Base-by-base conservation (phyloP, 2,888 invertebrate species). In the Mechanitis mazaeus region DNA sequence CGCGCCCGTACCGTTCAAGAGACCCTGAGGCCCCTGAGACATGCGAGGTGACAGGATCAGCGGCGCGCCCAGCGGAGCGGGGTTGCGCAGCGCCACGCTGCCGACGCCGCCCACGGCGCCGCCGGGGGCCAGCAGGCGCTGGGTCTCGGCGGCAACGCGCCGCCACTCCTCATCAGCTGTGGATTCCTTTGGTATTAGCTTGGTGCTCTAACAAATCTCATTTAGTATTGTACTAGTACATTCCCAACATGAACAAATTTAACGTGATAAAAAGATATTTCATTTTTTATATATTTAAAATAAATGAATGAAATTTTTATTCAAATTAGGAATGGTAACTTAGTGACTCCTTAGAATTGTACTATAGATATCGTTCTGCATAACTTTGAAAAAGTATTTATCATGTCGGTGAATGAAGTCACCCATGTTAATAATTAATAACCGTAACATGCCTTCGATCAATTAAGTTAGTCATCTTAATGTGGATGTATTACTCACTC, bases 31-130 rank as follows among this genome's bases (percentile, higher is more conserved):
- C 64, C 94, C 95, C 66, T 94, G 95, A 12, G 95, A 95, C 93
- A 97, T 95, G 73, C 97, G 93, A 64, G 97, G 96, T 54, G 97
- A 97, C 68, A 98, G 92, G 75, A 98, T 97, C 78, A 98, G 92
- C 2, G 98, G 98, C 1, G 98, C 97, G 38, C 98, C 97, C 65
- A 97, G 84, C 0, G 97, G 97, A 9, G 96, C 94, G 58, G 92
- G 94, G 2, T 93, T 92, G 68, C 92, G 91, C 65, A 93, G 85
- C 46, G 93, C 90, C 68, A 95, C 84, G 55, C 94, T 94, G 0
- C 84, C 83, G 9, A 78, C 94, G 90, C 77, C 92, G 79, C 70
- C 81, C 70, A 72, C 91, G 71, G 79, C 92, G 62, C 85, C 90
- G 0, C 80, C 81, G 9, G 90, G 93, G 28, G 92, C 93, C 58